Evolutionary conservation across 2,797 vertebrate genomes (phyloP).

Genomic region (Sternotherus odoratus): DNA sequence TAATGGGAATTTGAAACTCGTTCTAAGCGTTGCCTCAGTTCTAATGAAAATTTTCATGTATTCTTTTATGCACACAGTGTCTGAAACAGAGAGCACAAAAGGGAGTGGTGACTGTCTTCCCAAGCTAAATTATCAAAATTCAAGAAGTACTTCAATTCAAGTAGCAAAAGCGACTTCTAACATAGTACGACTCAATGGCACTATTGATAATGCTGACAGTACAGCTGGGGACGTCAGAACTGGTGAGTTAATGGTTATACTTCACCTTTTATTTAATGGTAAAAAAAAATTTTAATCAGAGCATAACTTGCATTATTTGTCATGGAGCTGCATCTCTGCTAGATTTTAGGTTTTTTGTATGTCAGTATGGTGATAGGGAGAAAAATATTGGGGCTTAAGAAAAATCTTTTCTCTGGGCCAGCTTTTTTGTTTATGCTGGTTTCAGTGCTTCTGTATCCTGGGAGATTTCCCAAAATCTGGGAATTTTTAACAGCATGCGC

Average conservation of each 20-base stretch:
- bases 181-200: conserved; percentile 80
- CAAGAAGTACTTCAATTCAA: background rate
- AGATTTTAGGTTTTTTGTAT: background rate
- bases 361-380: background rate
- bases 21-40: background rate
- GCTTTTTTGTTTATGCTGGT: background rate
- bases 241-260: conserved; percentile 64
- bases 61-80: conserved; percentile 74
- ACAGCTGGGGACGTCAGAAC: background rate
- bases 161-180: conserved; percentile 55
- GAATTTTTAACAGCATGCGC: too few species aligned
- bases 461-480: too few species aligned
- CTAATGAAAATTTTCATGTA: background rate
- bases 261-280: background rate
- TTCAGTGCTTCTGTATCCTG: too few species aligned
- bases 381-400: background rate
- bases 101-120: conserved; percentile 83
- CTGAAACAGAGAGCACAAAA: conserved; percentile 82
- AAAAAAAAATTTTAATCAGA: too few species aligned
- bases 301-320: background rate
- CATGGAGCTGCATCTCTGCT: background rate
- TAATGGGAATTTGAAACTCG: background rate
- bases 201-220: conserved; percentile 30
- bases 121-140: conserved; percentile 74
- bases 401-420: background rate